phyloP scores from a whole-genome alignment of 2,113 vertebrate species.

The Chaetura pelagica region DNA sequence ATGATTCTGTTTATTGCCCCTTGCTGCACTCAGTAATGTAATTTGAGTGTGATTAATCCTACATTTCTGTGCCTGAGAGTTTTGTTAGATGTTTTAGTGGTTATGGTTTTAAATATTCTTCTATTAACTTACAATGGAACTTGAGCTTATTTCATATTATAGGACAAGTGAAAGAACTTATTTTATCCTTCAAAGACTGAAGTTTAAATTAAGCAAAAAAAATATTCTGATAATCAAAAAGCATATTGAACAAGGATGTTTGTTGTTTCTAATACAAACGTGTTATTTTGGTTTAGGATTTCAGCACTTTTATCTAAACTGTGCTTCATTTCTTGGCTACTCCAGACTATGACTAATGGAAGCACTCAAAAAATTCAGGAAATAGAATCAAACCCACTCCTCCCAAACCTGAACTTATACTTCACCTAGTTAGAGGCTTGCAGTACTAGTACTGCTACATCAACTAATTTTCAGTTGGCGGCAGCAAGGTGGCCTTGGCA shows the following conservation, averaged over 20 bases:
- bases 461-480: not conserved
- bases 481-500: too few relatives aligned
- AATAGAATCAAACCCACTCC: not conserved
- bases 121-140: not conserved
- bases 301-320: not conserved
- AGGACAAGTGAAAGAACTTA: not conserved
- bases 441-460: not conserved
- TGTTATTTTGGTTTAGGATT: not conserved
- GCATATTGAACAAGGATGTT: not conserved
- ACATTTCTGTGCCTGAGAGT: not conserved
- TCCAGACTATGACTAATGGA: not conserved
- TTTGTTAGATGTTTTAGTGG: not conserved
- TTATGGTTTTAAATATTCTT: not conserved
- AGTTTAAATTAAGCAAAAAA: not conserved
- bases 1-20: not conserved
- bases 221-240: not conserved
- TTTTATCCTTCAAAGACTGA: not conserved
- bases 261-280: not conserved
- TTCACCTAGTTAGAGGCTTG: not conserved
- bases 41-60: not conserved
- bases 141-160: not conserved
- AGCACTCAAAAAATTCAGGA: not conserved
- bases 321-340: not conserved
- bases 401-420: not conserved
- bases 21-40: rapidly evolving